These are phyloP conservation scores for Eublepharis macularius DNA, from an alignment of 2,113 vertebrate genomes.

Conservation along the genomic window DNA sequence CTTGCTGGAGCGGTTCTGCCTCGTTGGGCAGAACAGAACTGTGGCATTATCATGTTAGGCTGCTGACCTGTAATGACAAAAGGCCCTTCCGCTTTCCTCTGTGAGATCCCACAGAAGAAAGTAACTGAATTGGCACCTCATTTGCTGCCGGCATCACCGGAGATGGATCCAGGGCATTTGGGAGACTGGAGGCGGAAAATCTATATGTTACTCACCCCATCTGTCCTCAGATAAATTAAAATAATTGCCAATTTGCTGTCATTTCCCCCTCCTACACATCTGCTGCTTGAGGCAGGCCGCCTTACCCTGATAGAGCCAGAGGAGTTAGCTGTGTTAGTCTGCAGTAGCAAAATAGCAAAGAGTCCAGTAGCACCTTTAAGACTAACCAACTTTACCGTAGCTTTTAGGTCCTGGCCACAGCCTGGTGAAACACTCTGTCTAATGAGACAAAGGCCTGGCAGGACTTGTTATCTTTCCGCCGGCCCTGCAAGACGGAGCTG, in stretches of 20 bases:
- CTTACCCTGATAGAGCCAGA: background rate
- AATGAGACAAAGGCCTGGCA: too few species aligned
- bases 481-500: too few species aligned
- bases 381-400: too few species aligned
- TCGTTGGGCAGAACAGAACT: slow-evolving; percentile 65
- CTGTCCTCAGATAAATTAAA: background rate
- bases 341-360: too few species aligned
- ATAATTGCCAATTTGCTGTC: background rate
- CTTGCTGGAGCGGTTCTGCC: slow-evolving; percentile 67
- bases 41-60: slow-evolving; percentile 70
- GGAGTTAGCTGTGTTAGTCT: too few species aligned
- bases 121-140: slow-evolving; percentile 31
- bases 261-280: background rate
- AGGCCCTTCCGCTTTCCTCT: slow-evolving; percentile 65
- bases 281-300: background rate
- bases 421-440: too few species aligned
- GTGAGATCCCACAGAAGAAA: slow-evolving; percentile 46
- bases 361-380: too few species aligned
- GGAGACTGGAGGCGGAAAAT: background rate
- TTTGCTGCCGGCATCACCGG: background rate
- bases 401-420: too few species aligned
- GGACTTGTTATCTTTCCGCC: too few species aligned
- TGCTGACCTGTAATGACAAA: slow-evolving; percentile 63
- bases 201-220: background rate
- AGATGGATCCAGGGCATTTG: background rate